phyloP scores from a whole-genome alignment of 2,797 vertebrate genomes.

The Acanthopagrus latus region DNA sequence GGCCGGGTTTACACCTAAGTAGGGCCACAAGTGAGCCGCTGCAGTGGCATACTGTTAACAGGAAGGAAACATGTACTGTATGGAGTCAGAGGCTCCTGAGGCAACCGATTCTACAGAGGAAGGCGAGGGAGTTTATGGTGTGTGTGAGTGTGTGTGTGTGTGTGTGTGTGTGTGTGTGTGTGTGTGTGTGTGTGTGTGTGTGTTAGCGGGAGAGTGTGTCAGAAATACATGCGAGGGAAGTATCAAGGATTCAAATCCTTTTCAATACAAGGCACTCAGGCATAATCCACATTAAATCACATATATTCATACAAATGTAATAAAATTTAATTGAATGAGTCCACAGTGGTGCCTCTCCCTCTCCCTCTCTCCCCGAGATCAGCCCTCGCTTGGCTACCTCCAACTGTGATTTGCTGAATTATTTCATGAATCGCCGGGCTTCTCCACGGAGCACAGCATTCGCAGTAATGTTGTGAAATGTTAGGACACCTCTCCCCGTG shows the following conservation, averaged over 20 bases:
- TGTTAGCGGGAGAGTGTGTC: neutral
- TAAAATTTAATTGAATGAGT: constrained; percentile 67
- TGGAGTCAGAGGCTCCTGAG: constrained; percentile 32
- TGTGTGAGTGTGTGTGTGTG: neutral
- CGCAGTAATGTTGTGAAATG: constrained; percentile 62
- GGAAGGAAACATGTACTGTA: neutral
- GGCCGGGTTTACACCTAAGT: neutral
- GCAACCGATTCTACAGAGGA: constrained; percentile 34
- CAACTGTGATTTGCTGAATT: constrained; percentile 55
- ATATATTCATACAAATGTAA: constrained; percentile 68
- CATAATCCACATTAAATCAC: constrained; percentile 68
- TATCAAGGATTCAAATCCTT: constrained; percentile 54
- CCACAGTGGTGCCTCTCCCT: constrained; percentile 26
- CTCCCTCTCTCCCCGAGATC: constrained; percentile 23
- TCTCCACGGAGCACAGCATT: constrained; percentile 49
- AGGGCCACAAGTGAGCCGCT: neutral
- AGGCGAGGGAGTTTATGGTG: neutral
- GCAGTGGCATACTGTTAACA: constrained; percentile 4
- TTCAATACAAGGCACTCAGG: constrained; percentile 54
- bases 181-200: constrained; percentile 6
- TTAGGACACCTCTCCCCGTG: constrained; percentile 59
- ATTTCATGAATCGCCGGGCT: constrained; percentile 62
- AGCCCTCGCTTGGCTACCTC: constrained; percentile 56
- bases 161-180: neutral
- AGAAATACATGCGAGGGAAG: constrained; percentile 21